These are phyloP conservation scores for Camponotus pennsylvanicus DNA, from an alignment of 1,140 invertebrate genomes.

Conservation along the genomic window DNA sequence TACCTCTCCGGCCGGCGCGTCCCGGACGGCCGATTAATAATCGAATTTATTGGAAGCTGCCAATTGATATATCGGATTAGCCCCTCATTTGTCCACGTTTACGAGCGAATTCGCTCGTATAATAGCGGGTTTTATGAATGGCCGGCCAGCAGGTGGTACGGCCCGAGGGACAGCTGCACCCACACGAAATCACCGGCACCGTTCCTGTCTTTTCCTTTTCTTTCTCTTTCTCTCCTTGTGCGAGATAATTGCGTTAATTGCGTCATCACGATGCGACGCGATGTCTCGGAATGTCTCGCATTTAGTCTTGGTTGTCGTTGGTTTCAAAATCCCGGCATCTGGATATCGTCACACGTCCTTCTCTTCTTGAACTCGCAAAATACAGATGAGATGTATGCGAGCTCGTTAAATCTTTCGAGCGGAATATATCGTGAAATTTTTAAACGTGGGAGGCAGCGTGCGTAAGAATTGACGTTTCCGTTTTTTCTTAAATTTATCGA, in stretches of 20 bases:
- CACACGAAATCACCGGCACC: constrained; percentile 32
- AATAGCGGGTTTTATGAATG: constrained; percentile 58
- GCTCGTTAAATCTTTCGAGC: constrained; percentile 47
- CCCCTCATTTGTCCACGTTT: constrained; percentile 65
- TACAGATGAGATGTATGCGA: constrained; percentile 7
- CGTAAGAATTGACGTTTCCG: constrained; percentile 11
- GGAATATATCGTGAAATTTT: constrained; percentile 35
- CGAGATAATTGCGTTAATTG: constrained; percentile 50
- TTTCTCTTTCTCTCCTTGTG: neutral
- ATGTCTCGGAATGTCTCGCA: constrained; percentile 37
- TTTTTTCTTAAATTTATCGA: constrained; percentile 36
- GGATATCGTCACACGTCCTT: constrained; percentile 44
- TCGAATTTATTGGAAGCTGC: constrained; percentile 60
- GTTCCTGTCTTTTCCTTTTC: neutral
- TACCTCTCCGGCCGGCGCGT: constrained; percentile 41
- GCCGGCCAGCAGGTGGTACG: constrained; percentile 53
- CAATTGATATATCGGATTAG: constrained; percentile 72
- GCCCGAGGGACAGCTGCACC: constrained; percentile 33
- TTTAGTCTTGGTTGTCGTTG: neutral
- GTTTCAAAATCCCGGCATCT: constrained; percentile 45
- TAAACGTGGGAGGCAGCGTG: neutral
- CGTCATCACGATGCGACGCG: constrained; percentile 15
- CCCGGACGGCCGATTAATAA: constrained; percentile 57
- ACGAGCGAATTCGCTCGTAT: constrained; percentile 65
- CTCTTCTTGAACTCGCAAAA: constrained; percentile 24